These are phyloP conservation scores for Bugula neritina DNA, from an alignment of 2,888 invertebrate species.

Conservation along the genomic window DNA sequence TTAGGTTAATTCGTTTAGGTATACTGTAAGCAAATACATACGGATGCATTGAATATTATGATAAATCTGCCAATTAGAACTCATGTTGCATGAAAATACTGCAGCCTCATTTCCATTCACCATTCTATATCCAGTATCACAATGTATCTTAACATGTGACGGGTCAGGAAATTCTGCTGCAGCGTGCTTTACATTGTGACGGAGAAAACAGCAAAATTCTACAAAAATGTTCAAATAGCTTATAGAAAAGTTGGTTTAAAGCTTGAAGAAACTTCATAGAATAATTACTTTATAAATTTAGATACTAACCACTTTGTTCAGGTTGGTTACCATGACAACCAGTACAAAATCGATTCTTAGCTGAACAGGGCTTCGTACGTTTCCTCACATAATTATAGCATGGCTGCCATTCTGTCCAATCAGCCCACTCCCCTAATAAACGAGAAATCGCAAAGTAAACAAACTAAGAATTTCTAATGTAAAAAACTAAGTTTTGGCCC, in stretches of 20 bases:
- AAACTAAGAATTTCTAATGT: too few relatives aligned
- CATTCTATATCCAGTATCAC: neutral
- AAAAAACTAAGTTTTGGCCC: too few relatives aligned
- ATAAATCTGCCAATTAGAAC: neutral
- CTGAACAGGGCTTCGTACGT: neutral
- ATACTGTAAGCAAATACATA: too few relatives aligned
- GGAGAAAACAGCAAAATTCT: neutral
- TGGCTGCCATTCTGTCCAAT: slow-evolving; percentile 5
- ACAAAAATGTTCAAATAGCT: neutral
- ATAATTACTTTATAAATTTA: neutral
- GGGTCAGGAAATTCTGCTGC: neutral
- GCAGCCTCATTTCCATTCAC: neutral
- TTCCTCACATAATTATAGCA: neutral
- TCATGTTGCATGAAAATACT: neutral
- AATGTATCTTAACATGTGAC: neutral
- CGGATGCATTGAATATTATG: neutral
- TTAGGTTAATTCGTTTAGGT: too few relatives aligned
- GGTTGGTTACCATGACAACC: neutral
- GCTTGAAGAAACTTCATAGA: neutral
- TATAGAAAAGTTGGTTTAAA: too few relatives aligned
- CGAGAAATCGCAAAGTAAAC: too few relatives aligned
- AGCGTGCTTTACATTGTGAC: neutral
- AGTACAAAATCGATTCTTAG: neutral
- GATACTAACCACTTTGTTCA: neutral
- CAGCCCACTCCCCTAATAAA: neutral